Percentiles rank a stretch among this genome's conserved stretches.
phyloP scores from a whole-genome alignment of 2,113 vertebrate species.

The Dromas ardeola region DNA sequence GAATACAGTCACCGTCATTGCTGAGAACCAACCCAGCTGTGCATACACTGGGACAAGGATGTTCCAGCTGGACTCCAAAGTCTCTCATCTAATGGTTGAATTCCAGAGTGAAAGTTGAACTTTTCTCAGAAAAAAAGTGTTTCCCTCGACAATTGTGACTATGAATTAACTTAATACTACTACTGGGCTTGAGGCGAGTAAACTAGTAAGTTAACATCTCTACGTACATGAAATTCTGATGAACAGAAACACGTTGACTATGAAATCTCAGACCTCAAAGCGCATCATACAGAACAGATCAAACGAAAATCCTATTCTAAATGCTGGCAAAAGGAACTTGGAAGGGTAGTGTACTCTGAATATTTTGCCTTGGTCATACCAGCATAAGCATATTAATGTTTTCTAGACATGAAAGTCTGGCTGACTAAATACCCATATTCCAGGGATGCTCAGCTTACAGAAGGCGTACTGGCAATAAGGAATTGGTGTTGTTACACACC shows the following conservation, averaged over 20 bases:
- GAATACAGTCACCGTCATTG: accelerated
- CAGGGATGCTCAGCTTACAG: neutral
- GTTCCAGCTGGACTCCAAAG: neutral
- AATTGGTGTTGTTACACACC: neutral
- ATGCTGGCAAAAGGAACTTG: neutral
- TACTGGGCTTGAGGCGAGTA: neutral
- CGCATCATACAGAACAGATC: neutral
- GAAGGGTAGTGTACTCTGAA: neutral
- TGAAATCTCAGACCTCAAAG: neutral
- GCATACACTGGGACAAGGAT: no score
- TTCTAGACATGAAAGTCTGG: neutral
- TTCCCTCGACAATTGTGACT: neutral
- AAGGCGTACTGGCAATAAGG: neutral
- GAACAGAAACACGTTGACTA: neutral
- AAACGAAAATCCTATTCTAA: neutral
- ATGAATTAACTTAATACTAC: neutral
- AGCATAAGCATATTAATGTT: neutral
- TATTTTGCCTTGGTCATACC: neutral
- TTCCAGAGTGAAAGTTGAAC: neutral
- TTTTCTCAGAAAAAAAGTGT: neutral
- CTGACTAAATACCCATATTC: neutral
- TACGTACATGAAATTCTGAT: neutral
- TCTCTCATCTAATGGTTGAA: neutral
- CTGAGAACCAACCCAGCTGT: neutral
- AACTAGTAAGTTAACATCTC: neutral